Percentiles rank a stretch among this genome's conserved stretches.
phyloP scores from a whole-genome alignment of 1,140 invertebrate species.

The Mylabris phalerata region DNA sequence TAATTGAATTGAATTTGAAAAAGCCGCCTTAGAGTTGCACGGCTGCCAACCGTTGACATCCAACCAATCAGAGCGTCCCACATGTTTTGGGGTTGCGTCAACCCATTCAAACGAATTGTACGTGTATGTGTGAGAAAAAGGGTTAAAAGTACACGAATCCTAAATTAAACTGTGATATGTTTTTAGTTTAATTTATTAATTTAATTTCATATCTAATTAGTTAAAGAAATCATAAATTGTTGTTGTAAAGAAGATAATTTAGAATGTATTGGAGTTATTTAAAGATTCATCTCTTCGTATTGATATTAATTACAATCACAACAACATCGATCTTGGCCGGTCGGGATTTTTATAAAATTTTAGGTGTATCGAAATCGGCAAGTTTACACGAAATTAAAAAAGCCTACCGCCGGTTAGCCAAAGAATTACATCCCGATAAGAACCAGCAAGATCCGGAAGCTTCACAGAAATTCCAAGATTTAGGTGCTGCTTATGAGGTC shows the following conservation, averaged over 20 bases:
- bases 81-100: neutral
- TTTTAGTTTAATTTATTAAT: neutral
- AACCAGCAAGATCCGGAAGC: constrained; percentile 93
- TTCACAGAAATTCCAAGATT: constrained; percentile 89
- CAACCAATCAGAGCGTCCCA: neutral
- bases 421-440: constrained; percentile 97
- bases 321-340: constrained; percentile 44
- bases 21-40: too few relatives aligned
- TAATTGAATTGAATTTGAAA: too few relatives aligned
- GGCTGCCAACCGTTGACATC: too few relatives aligned
- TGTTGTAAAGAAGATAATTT: neutral
- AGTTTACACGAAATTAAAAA: constrained; percentile 95
- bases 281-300: neutral
- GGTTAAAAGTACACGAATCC: neutral
- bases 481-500: constrained; percentile 94
- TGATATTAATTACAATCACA: constrained; percentile 13
- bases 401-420: constrained; percentile 91
- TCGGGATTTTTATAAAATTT: constrained; percentile 94
- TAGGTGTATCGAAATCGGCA: constrained; percentile 77
- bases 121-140: too few relatives aligned
- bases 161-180: constrained; percentile 13
- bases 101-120: neutral
- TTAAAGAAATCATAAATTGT: too few relatives aligned
- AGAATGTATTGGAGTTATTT: constrained; percentile 15
- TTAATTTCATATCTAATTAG: neutral